Conservation (phyloP, 1,140 invertebrate species). For the Pristionchus pacificus region DNA sequence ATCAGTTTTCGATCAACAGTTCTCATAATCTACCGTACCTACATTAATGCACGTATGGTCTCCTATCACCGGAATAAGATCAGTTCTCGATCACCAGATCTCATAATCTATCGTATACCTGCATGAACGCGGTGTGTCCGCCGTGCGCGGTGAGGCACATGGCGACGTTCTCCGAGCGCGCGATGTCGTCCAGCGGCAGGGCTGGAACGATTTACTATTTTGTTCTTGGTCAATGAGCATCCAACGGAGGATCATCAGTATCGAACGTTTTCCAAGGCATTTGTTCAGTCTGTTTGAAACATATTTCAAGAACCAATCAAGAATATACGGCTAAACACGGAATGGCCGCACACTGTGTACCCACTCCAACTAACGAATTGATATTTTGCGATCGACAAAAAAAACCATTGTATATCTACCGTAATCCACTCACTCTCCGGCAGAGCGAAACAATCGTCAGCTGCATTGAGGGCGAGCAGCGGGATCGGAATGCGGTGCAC, state of each 20-base stretch:
- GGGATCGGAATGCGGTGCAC: constrained; percentile 37
- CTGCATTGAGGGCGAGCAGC: constrained; percentile 25
- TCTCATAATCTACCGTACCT: no score
- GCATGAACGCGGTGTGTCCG: constrained; percentile 39
- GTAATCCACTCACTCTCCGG: constrained; percentile 28
- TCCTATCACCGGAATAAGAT: no score
- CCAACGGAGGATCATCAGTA: no score
- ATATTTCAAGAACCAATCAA: no score
- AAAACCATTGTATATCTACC: not conserved
- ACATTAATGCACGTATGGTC: no score
- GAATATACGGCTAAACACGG: not conserved
- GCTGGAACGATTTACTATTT: constrained; percentile 23
- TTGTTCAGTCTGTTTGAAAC: no score
- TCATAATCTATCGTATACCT: no score
- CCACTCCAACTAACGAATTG: not conserved
- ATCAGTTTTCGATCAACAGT: no score
- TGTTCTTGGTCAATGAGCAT: no score
- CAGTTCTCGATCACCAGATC: no score
- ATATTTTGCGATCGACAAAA: not conserved
- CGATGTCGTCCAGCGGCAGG: constrained; percentile 28
- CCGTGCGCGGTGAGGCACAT: constrained; percentile 31
- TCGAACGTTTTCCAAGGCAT: no score
- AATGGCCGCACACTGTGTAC: not conserved
- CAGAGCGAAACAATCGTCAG: constrained; percentile 36
- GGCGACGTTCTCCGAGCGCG: constrained; percentile 24